These are phyloP conservation scores for Amblyraja radiata DNA, from an alignment of 2,797 vertebrate genomes.

Conservation along the genomic window DNA sequence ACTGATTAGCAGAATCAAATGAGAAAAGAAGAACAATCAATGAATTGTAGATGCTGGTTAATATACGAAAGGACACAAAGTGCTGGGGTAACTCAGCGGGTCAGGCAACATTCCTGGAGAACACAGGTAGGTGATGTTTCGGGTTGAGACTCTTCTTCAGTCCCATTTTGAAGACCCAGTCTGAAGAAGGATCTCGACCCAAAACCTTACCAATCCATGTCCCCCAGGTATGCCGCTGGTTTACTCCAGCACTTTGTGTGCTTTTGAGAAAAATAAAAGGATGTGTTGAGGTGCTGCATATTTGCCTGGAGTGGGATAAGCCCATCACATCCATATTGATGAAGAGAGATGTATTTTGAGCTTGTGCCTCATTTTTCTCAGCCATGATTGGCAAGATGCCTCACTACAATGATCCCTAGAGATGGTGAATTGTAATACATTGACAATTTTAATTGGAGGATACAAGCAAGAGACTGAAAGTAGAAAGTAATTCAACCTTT, in stretches of 20 bases:
- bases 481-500: background rate
- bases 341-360: background rate
- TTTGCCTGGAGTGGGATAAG: background rate
- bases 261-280: background rate
- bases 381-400: background rate
- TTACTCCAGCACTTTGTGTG: too few species aligned
- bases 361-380: background rate
- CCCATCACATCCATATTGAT: background rate
- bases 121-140: too few species aligned
- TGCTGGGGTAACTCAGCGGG: too few species aligned
- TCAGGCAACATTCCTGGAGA: too few species aligned
- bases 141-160: too few species aligned
- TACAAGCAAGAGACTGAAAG: background rate
- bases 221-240: too few species aligned
- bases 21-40: background rate
- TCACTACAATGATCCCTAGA: background rate
- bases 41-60: too few species aligned
- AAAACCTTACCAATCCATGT: too few species aligned
- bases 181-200: too few species aligned
- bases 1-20: background rate
- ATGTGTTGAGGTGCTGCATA: background rate
- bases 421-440: background rate
- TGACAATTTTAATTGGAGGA: background rate
- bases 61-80: too few species aligned
- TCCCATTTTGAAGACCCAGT: too few species aligned